A percentile compares a stretch with the other conserved stretches of the same genome.
Conservation (phyloP, 2,797 vertebrate genomes). For the Triplophysa yarkandensis region DNA sequence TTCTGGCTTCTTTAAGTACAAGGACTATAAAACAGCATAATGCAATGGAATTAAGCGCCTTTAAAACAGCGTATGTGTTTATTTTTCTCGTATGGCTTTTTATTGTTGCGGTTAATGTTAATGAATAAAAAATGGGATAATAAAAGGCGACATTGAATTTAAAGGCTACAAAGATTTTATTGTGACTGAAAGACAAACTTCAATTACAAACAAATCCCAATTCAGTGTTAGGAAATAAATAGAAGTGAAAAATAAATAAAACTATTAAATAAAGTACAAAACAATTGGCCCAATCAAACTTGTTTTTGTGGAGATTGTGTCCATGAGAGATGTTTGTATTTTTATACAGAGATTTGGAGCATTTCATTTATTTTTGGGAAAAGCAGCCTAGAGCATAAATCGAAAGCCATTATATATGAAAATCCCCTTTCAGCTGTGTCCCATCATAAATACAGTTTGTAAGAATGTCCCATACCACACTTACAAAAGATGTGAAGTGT, state of each 20-base stretch:
- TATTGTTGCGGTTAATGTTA: constrained; percentile 4
- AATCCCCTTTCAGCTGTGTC: constrained; percentile 17
- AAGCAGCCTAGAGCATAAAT: constrained; percentile 18
- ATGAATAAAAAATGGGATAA: constrained; percentile 5
- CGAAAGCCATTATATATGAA: constrained; percentile 14
- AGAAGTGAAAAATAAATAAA: constrained; percentile 81
- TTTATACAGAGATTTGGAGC: background rate
- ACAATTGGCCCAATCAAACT: constrained; percentile 65
- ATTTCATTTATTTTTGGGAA: constrained; percentile 16
- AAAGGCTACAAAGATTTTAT: constrained; percentile 63
- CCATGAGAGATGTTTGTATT: constrained; percentile 6
- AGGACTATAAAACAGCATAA: background rate
- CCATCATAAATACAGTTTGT: constrained; percentile 8
- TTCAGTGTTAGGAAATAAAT: constrained; percentile 82
- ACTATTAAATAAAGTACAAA: constrained; percentile 83
- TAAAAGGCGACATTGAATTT: background rate
- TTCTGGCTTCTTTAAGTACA: constrained; percentile 10
- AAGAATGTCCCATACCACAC: constrained; percentile 36
- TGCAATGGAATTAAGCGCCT: background rate
- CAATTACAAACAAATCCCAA: constrained; percentile 73
- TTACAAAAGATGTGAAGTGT: constrained; percentile 20
- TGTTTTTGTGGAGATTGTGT: constrained; percentile 21
- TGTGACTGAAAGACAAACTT: constrained; percentile 71
- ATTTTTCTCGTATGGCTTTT: background rate
- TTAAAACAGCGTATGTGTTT: background rate